Conservation (phyloP, 2,888 invertebrate species). For the Sepioteuthis lessoniana region DNA sequence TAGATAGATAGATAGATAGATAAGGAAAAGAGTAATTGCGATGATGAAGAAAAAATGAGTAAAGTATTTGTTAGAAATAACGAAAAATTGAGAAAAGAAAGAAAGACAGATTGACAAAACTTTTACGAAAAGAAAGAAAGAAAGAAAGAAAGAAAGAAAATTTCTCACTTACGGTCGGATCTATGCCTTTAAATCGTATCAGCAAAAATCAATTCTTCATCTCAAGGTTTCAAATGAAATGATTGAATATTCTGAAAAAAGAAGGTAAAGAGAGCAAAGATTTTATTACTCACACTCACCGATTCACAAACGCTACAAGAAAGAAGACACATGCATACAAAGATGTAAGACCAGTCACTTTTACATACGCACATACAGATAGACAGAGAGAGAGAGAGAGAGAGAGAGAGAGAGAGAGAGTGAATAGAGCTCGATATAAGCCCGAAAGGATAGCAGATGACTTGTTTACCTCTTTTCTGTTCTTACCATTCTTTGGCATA, state of each 20-base stretch:
- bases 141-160: too few species aligned
- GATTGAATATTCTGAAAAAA: constrained; percentile 18
- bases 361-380: not conserved
- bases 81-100: too few species aligned
- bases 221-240: constrained; percentile 23
- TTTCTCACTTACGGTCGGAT: not conserved
- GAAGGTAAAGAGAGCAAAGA: not conserved
- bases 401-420: too few species aligned
- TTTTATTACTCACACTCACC: not conserved
- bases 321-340: not conserved
- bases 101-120: too few species aligned
- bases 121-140: too few species aligned
- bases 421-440: not conserved
- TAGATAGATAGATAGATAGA: too few species aligned
- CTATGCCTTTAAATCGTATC: not conserved
- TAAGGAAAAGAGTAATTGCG: too few species aligned
- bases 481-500: not conserved
- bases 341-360: not conserved
- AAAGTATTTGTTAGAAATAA: too few species aligned
- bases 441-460: constrained; percentile 33
- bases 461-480: not conserved
- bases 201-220: constrained; percentile 33
- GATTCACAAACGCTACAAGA: not conserved
- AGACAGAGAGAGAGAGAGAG: too few species aligned
- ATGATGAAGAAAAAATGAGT: too few species aligned